Evolutionary conservation across 2,113 vertebrate genomes (phyloP).

Genomic region (Athene cunicularia): DNA sequence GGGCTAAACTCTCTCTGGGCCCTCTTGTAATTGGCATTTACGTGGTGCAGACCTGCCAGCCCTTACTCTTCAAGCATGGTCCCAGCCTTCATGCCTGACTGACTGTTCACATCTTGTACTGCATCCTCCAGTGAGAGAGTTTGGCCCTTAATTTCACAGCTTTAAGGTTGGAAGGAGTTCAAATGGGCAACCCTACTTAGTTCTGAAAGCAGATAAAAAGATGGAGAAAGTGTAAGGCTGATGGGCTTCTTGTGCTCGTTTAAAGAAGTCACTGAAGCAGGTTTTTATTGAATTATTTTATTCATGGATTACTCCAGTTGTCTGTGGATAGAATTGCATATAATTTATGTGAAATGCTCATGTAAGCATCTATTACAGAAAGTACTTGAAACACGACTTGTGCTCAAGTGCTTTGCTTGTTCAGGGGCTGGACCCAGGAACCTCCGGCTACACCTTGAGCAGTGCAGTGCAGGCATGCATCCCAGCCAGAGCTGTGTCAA

Average conservation of each 20-base stretch:
- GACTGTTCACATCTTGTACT: not conserved
- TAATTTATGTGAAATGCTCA: not conserved
- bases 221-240: not conserved
- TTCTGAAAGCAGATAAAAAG: not conserved
- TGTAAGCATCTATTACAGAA: not conserved
- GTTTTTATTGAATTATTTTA: not conserved
- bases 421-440: rapidly evolving
- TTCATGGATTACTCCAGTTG: not conserved
- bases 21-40: not conserved
- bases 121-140: not conserved
- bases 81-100: not conserved
- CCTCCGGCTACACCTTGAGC: not conserved
- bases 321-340: not conserved
- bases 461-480: rapidly evolving
- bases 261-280: not conserved
- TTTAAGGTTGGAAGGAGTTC: not conserved
- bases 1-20: not conserved
- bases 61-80: not conserved
- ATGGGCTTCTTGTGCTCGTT: not conserved
- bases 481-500: not conserved
- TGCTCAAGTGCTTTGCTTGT: not conserved
- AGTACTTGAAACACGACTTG: not conserved
- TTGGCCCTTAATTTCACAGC: not conserved
- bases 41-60: not conserved
- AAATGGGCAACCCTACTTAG: not conserved